Evolutionary conservation across 2,888 invertebrate species (phyloP), one percentile per base, ranked within the genome.

Genomic region (Dynastes hyllus): DNA sequence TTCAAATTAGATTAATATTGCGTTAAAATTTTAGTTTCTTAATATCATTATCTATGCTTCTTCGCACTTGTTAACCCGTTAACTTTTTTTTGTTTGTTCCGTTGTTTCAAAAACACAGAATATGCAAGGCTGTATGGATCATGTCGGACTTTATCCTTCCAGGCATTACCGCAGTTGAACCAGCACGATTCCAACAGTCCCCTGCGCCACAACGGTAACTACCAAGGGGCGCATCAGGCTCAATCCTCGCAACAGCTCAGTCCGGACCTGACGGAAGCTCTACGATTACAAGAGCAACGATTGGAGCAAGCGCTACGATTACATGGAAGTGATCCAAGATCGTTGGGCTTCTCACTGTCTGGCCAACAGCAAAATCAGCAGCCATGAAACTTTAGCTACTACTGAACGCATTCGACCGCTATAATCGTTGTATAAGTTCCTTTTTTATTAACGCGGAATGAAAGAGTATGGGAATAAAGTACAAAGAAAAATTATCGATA

Each of bases 331-430:
- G 95, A 95, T 86, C 95, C 95, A 1, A 92, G 96, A 83, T 93
- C 95, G 87, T 89, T 96, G 81, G 95, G 95, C 67, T 95, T 96
- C 87, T 93, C 95, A 84, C 89, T 95, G 79, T 87, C 89, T 79
- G 87, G 88, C 80, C 87, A 88, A 86, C 90, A 86, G 55, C 89
- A 90, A 80, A 90, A 91, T 81, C 92, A 91, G 84, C 91, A 92
- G 83, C 93, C 95, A 93, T 95, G 95, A 95, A 94, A 94, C 90
- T 94, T 94, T 90, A 93, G 91, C 91, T 94, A 94, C 92, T 94
- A 94, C 94, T 94, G 94, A 94, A 91, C 88, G 88, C 87, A 86
- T 85, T 75, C 27, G 61, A 75, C 73, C 61, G 13, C 61, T 13
- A 61, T 9, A 16, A 8, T 53, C 8, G 22, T 22, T 58, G n/a